phyloP scores from a whole-genome alignment of 2,888 invertebrate genomes.

The Erynnis tages region DNA sequence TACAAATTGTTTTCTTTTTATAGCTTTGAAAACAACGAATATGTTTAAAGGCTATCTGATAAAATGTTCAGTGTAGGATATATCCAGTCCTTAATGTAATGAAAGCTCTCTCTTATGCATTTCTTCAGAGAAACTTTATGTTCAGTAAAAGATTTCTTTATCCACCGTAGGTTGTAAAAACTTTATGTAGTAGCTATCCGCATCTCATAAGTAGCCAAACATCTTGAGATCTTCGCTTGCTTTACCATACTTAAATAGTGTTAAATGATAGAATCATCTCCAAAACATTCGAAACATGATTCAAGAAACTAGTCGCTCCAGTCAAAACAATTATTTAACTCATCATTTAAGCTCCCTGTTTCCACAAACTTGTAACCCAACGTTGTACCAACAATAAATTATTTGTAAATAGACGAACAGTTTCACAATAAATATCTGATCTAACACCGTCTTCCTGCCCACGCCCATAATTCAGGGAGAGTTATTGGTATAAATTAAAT shows the following conservation, averaged over 20 bases:
- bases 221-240: no score
- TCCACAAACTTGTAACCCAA: constrained; percentile 33
- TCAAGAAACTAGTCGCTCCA: constrained; percentile 11
- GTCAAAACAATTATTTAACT: constrained; percentile 23
- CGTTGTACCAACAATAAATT: constrained; percentile 56
- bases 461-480: constrained; percentile 73
- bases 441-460: constrained; percentile 75
- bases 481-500: constrained; percentile 77
- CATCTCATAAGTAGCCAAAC: no score
- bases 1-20: no score
- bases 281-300: constrained; percentile 1
- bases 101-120: no score
- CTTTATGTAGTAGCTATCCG: no score
- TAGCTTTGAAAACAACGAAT: no score
- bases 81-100: no score
- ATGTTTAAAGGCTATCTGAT: no score
- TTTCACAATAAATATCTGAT: constrained; percentile 74
- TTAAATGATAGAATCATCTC: neutral
- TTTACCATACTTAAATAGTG: neutral
- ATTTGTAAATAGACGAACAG: constrained; percentile 63
- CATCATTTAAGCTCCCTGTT: constrained; percentile 15
- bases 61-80: no score
- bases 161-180: no score
- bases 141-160: no score
- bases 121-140: no score